Conservation (phyloP, 2,113 vertebrate genomes). For the Nibea albiflora region DNA sequence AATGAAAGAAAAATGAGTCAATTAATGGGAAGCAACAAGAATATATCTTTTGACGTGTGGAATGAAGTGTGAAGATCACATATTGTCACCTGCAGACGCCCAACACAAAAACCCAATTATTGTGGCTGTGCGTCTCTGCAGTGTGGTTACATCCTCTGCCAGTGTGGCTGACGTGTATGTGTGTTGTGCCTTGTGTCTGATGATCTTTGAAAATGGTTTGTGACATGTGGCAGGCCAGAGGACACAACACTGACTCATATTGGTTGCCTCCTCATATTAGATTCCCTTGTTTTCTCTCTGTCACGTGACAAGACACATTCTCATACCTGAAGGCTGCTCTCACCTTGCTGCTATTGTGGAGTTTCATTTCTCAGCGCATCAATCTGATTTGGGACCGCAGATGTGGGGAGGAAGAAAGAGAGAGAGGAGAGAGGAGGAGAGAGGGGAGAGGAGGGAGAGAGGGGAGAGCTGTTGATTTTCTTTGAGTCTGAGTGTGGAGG, state of each 20-base stretch:
- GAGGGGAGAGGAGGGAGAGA: background rate
- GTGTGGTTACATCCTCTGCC: slow-evolving; percentile 13
- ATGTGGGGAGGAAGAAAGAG: slow-evolving; percentile 19
- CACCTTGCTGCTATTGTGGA: slow-evolving; percentile 47
- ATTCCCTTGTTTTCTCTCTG: slow-evolving; percentile 60
- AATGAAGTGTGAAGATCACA: slow-evolving; percentile 68
- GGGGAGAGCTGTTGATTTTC: slow-evolving; percentile 58
- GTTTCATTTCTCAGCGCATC: slow-evolving; percentile 70
- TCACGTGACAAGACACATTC: slow-evolving; percentile 51
- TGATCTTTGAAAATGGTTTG: slow-evolving; percentile 65
- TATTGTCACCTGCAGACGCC: slow-evolving; percentile 53
- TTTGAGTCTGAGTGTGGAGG: slow-evolving; percentile 57
- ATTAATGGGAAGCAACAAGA: slow-evolving; percentile 60
- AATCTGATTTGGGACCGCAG: slow-evolving; percentile 57
- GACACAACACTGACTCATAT: slow-evolving; percentile 68
- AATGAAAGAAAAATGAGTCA: slow-evolving; percentile 69
- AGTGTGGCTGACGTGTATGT: background rate
- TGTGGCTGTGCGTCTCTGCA: slow-evolving; percentile 12
- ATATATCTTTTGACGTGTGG: slow-evolving; percentile 64
- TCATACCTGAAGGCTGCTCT: slow-evolving; percentile 59
- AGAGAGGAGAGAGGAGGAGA: background rate
- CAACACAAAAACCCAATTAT: slow-evolving; percentile 61
- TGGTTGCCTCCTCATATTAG: slow-evolving; percentile 68
- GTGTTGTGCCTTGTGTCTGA: slow-evolving; percentile 18
- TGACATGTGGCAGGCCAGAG: slow-evolving; percentile 62